Evolutionary conservation across 2,113 vertebrate genomes (phyloP).

Genomic region (Holacanthus passer): DNA sequence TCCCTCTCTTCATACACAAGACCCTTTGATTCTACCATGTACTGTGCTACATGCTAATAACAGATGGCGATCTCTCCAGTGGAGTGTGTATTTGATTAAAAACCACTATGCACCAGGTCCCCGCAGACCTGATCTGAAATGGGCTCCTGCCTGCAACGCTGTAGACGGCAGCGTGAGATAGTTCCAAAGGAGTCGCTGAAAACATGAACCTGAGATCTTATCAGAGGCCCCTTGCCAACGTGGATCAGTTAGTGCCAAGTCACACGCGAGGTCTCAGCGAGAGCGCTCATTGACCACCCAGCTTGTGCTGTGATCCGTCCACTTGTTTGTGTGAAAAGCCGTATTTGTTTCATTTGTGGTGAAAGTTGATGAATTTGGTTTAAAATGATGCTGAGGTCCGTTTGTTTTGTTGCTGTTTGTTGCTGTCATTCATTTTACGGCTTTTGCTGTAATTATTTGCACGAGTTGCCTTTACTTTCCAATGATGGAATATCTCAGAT

Average conservation of each 20-base stretch:
- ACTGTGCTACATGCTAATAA: slow-evolving; percentile 59
- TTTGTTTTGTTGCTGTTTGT: slow-evolving; percentile 25
- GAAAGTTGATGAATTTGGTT: slow-evolving; percentile 45
- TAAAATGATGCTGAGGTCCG: not conserved
- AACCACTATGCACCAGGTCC: slow-evolving; percentile 36
- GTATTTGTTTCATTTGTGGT: slow-evolving; percentile 41
- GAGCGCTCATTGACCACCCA: slow-evolving; percentile 56
- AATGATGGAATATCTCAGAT: slow-evolving; percentile 45
- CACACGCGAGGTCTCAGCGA: slow-evolving; percentile 32
- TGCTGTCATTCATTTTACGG: slow-evolving; percentile 31
- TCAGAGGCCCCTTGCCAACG: slow-evolving; percentile 41
- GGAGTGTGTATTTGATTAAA: slow-evolving; percentile 72
- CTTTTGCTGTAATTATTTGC: slow-evolving; percentile 44
- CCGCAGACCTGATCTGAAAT: slow-evolving; percentile 24
- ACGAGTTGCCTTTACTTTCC: slow-evolving; percentile 25
- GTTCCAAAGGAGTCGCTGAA: slow-evolving; percentile 44
- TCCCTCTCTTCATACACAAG: slow-evolving; percentile 23
- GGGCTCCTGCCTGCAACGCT: slow-evolving; percentile 38
- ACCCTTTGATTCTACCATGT: slow-evolving; percentile 42
- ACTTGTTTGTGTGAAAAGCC: slow-evolving; percentile 55
- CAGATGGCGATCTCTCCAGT: slow-evolving; percentile 67
- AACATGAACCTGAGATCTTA: slow-evolving; percentile 67
- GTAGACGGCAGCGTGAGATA: slow-evolving; percentile 44
- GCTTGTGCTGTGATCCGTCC: slow-evolving; percentile 20
- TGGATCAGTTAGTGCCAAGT: slow-evolving; percentile 46